Conservation (phyloP, 2,797 vertebrate species). For the Oryzias dopingdopingensis region DNA sequence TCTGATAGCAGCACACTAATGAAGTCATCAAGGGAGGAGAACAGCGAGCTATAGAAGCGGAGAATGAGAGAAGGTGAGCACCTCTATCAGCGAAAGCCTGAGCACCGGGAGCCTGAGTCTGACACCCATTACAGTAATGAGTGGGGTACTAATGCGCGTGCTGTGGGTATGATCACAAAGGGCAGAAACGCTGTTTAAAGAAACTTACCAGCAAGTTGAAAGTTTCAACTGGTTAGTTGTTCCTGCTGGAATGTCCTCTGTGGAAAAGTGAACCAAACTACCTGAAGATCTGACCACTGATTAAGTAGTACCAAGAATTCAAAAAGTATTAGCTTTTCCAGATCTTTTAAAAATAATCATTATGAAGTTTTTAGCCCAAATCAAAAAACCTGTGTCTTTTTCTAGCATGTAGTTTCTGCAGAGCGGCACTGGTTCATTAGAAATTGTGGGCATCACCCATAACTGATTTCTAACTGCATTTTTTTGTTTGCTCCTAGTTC, state of each 20-base stretch:
- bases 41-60: conserved; percentile 24
- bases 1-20: conserved; percentile 75
- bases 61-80: conserved; percentile 15
- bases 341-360: no score
- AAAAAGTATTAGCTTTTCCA: no score
- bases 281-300: background rate
- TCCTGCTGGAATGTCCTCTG: conserved; percentile 14
- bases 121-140: conserved; percentile 78
- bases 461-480: no score
- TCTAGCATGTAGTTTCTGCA: no score
- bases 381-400: no score
- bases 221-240: conserved; percentile 14
- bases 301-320: no score
- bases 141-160: conserved; percentile 68
- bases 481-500: no score
- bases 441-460: no score
- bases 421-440: no score
- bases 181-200: conserved; percentile 55
- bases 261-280: conserved; percentile 14
- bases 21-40: conserved; percentile 70
- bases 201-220: conserved; percentile 48
- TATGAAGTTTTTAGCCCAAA: no score
- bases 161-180: conserved; percentile 70
- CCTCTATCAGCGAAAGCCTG: conserved; percentile 38
- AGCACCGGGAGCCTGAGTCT: conserved; percentile 56